Evolutionary conservation across 2,797 vertebrate genomes (phyloP).

Genomic region (Protosalanx chinensis): DNA sequence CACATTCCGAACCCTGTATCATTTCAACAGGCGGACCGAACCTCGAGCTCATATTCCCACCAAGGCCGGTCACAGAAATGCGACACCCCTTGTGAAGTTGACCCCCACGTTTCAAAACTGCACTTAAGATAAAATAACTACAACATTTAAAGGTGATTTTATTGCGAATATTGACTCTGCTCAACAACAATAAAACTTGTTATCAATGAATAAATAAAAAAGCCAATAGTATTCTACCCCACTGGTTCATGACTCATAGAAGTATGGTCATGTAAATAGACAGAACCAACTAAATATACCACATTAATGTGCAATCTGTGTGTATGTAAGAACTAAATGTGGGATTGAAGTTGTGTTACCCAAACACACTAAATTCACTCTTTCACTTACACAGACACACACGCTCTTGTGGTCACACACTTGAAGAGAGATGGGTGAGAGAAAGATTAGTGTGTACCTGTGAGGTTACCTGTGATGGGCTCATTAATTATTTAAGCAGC

Average conservation of each 20-base stretch:
- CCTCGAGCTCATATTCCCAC: constrained; percentile 67
- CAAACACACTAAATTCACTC: constrained; percentile 14
- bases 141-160: constrained; percentile 14
- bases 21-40: constrained; percentile 41
- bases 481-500: constrained; percentile 78
- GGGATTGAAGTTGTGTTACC: not conserved
- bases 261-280: not conserved
- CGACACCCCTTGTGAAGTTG: constrained; percentile 65
- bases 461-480: constrained; percentile 71
- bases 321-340: not conserved
- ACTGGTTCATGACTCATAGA: not conserved
- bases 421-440: constrained; percentile 44
- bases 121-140: constrained; percentile 23
- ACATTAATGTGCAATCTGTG: not conserved
- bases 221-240: constrained; percentile 1
- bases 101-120: constrained; percentile 42
- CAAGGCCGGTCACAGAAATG: constrained; percentile 61
- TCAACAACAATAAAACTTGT: constrained; percentile 11
- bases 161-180: constrained; percentile 1
- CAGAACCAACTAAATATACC: constrained; percentile 6
- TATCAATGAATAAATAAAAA: not conserved
- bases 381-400: constrained; percentile 1
- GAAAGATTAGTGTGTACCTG: constrained; percentile 64
- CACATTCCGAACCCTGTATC: constrained; percentile 50
- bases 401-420: constrained; percentile 11